Evolutionary conservation across 2,888 invertebrate genomes (phyloP), one percentile per base, ranked within the genome.

Genomic region (Brachycybe producta): DNA sequence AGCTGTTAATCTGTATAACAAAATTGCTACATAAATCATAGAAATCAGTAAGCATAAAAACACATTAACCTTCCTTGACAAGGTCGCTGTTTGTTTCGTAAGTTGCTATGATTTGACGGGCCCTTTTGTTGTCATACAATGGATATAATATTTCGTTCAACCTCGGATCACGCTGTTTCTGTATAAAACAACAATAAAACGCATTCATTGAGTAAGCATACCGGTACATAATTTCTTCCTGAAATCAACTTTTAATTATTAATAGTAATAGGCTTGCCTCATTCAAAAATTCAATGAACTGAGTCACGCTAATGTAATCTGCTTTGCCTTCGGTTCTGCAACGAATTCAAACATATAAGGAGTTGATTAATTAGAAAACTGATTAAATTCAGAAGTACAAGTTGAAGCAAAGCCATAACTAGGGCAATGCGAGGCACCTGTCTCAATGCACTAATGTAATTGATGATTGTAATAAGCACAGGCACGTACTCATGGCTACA

Each of bases 61-160:
- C 7, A 17, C 13, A 30, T 30, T 30, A 30, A 84, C 84, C 83
- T 62, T 79, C 76, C 60, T 64, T 74, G 58, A 73, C 76, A 15
- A 80, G 78, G 44, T 82, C 82, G 49, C 84, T 82, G 60, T 83
- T 79, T 62, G 82, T 78, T 67, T 97, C 97, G 64, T 97, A 97
- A 3, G 86, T 87, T 58, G 77, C 78, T 62, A 99, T 88, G 63
- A 98, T 91, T 71, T 95, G 90, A 28, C 78, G 71, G 15, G 90
- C 90, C 63, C 97, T 75, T 67, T 88, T 90, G 61, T 88, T 86
- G 63, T 97, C 92, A 64, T 94, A 98, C 54, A 95, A 75, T 2
- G 98, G 98, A 70, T 90, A 97, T 45, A 98, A 75, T 67, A 98
- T 98, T 75, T 99, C 98, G 72, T 98, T 98, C 57, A 99, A 77